Evolutionary conservation across 2,888 invertebrate genomes (phyloP), one percentile per base, ranked within the genome.

Genomic region (Cyaniris semiargus): DNA sequence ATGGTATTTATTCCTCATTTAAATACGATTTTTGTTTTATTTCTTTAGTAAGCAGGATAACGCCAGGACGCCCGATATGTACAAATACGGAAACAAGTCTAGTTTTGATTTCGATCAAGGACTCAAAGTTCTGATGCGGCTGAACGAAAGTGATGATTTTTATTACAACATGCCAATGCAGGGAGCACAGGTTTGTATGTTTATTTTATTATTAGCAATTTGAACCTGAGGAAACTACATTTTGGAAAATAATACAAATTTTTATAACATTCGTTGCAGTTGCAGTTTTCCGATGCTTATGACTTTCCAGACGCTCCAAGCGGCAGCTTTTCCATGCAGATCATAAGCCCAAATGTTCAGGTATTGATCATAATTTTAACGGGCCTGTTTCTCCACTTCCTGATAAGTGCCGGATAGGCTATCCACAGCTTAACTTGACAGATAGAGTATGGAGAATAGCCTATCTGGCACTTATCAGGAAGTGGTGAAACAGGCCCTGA

Each of bases 301-400:
- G 95, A 95, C 83, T 95, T 94, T 83, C 95, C 95, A 21, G 95
- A 95, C 81, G 90, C 92, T 0, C 90, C 94, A 0, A 95, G 95
- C 79, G 95, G 95, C 10, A 94, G 95, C 80, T 90, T 94, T 80
- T 86, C 90, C 0, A 89, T 91, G 89, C 91, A 94, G 83, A 88
- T 94, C 31, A 88, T 93, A 71, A 92, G 87, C 79, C 92, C 90
- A 0, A 86, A 84, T 79, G 91, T 93, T 10, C 88, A 90, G 84
- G 93, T 93, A 84, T 77, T 3, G 70, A 80, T 81, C 81, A 79
- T 79, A 76, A 48, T 66, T 77, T 48, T 6, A 13, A 31, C n/a
- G n/a, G n/a, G n/a, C n/a, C n/a, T n/a, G n/a, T n/a, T n/a, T n/a
- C n/a, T n/a, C n/a, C n/a, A n/a, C n/a, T n/a, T n/a, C n/a, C n/a